These are phyloP conservation scores for Anorthoa munda DNA, from an alignment of 2,888 invertebrate genomes.

Conservation along the genomic window DNA sequence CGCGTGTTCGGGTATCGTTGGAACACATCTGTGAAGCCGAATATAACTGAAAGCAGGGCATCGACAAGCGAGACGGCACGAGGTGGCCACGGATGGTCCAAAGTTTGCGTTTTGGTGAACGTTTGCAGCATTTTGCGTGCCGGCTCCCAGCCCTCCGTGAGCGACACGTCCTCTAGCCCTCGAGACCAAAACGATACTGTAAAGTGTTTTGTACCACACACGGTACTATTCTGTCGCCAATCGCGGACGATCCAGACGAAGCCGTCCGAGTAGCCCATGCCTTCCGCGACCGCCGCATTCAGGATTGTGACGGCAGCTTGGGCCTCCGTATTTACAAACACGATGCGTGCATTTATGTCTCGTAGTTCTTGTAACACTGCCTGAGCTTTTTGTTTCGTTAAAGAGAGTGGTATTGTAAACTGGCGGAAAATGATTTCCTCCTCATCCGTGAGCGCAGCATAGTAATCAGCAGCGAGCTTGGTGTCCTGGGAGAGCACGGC, in stretches of 20 bases:
- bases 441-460: not conserved
- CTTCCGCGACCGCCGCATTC: slow-evolving; percentile 87
- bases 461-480: slow-evolving; percentile 4
- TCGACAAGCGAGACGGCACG: slow-evolving; percentile 55
- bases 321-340: slow-evolving; percentile 94
- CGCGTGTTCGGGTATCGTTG: slow-evolving; percentile 23
- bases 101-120: not conserved
- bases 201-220: slow-evolving; percentile 48
- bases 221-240: slow-evolving; percentile 60
- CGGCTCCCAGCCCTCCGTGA: not conserved
- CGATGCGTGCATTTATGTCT: slow-evolving; percentile 92
- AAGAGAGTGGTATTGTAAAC: not conserved
- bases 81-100: slow-evolving; percentile 12
- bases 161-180: slow-evolving; percentile 23
- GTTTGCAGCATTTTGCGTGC: not conserved
- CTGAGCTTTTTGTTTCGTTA: not conserved
- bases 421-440: not conserved
- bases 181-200: slow-evolving; percentile 68
- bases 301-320: slow-evolving; percentile 92
- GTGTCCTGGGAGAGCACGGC: slow-evolving; percentile 36
- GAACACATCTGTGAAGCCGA: slow-evolving; percentile 41
- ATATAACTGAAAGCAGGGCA: slow-evolving; percentile 63
- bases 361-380: slow-evolving; percentile 52
- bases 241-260: slow-evolving; percentile 78
- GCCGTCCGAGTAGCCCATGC: slow-evolving; percentile 85